phyloP scores from a whole-genome alignment of 2,888 invertebrate species.

The Plagiodera versicolora region DNA sequence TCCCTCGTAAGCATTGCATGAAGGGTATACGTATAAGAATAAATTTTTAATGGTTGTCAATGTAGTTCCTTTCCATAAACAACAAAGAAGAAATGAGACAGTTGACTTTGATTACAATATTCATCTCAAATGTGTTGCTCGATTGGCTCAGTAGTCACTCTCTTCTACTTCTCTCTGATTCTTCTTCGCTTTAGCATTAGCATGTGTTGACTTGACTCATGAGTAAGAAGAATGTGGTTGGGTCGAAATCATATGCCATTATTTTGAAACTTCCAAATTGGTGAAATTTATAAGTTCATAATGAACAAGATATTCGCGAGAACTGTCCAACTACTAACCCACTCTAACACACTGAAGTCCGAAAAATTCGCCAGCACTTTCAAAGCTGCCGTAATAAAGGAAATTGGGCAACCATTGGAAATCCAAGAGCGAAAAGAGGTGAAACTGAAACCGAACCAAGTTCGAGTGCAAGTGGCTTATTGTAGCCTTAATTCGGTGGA shows the following conservation, averaged over 20 bases:
- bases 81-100: too few relatives aligned
- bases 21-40: too few relatives aligned
- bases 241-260: too few relatives aligned
- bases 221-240: neutral
- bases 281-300: neutral
- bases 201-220: too few relatives aligned
- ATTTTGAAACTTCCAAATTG: too few relatives aligned
- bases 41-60: too few relatives aligned
- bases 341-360: neutral
- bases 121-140: too few relatives aligned
- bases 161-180: neutral
- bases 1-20: too few relatives aligned
- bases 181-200: too few relatives aligned
- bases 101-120: too few relatives aligned
- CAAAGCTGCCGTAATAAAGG: constrained; percentile 59
- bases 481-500: constrained; percentile 70
- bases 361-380: constrained; percentile 35
- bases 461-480: constrained; percentile 64
- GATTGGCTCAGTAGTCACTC: neutral
- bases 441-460: constrained; percentile 58
- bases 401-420: constrained; percentile 57
- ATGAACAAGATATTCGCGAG: constrained; percentile 30
- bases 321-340: neutral
- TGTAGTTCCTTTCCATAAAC: too few relatives aligned
- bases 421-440: constrained; percentile 55